These are phyloP conservation scores for Tinea pellionella DNA, from an alignment of 2,888 invertebrate species.

Conservation along the genomic window DNA sequence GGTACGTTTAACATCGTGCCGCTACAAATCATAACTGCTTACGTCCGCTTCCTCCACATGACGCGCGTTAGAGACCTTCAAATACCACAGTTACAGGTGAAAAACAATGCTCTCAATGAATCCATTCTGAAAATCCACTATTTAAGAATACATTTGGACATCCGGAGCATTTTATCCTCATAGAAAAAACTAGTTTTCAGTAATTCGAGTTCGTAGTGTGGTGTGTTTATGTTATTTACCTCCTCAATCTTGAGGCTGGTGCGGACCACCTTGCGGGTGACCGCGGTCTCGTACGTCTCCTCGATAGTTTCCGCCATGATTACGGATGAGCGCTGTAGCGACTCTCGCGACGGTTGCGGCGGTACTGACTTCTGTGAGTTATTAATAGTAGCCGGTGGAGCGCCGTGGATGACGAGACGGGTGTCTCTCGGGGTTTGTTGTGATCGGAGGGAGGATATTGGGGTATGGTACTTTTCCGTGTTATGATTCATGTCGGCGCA, in stretches of 20 bases:
- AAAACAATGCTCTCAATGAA: background rate
- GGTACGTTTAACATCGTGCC: conserved; percentile 17
- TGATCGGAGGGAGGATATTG: background rate
- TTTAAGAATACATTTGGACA: background rate
- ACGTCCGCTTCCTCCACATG: conserved; percentile 53
- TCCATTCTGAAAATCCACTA: background rate
- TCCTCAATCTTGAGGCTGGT: conserved; percentile 79
- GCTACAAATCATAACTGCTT: conserved; percentile 48
- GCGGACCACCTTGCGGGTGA: conserved; percentile 77
- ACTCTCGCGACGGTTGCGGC: conserved; percentile 60
- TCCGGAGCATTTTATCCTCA: background rate
- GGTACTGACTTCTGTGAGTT: conserved; percentile 23
- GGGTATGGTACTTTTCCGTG: background rate
- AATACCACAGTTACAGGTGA: conserved; percentile 18
- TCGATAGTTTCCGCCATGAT: conserved; percentile 77
- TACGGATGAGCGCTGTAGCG: conserved; percentile 61
- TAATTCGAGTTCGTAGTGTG: conserved; percentile 13
- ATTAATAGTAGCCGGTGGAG: conserved; percentile 59
- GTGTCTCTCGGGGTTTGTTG: conserved; percentile 10
- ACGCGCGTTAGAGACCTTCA: conserved; percentile 46
- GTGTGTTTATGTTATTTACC: conserved; percentile 66
- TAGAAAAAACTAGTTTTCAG: background rate
- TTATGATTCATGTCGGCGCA: background rate
- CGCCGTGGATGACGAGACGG: conserved; percentile 23
- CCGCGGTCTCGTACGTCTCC: conserved; percentile 76